A percentile compares a stretch with the other conserved stretches of the same genome.
phyloP scores from a whole-genome alignment of 64 coral and sea anemone species.

The Montipora sp. region DNA sequence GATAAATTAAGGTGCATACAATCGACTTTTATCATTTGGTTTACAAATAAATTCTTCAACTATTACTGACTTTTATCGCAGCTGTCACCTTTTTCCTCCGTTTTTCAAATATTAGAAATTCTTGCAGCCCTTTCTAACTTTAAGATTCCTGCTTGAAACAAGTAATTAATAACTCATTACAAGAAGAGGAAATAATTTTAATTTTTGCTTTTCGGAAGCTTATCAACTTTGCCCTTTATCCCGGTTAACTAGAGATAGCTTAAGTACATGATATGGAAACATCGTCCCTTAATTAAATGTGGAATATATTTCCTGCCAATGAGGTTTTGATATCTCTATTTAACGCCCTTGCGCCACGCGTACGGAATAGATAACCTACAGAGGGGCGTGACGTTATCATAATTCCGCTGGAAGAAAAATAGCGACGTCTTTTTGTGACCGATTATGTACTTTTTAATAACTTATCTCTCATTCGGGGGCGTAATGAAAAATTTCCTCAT shows the following conservation, averaged over 20 bases:
- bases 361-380: not conserved
- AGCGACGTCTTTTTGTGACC: not conserved
- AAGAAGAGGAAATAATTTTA: not conserved
- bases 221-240: not conserved
- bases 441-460: not conserved
- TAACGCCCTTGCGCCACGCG: not conserved
- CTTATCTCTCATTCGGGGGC: not conserved
- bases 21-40: too few relatives aligned
- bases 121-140: too few relatives aligned
- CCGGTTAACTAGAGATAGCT: not conserved
- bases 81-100: too few relatives aligned
- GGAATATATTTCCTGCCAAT: not conserved
- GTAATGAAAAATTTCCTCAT: too few relatives aligned
- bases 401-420: not conserved
- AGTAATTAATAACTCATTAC: too few relatives aligned
- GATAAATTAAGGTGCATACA: too few relatives aligned
- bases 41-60: too few relatives aligned
- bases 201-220: not conserved
- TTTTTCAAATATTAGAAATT: too few relatives aligned
- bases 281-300: not conserved
- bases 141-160: too few relatives aligned
- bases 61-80: too few relatives aligned
- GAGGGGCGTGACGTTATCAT: conserved; percentile 10
- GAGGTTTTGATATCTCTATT: not conserved
- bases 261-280: not conserved